Percentiles rank a stretch among this genome's conserved stretches.
These are phyloP conservation scores for Chaetogeoica ovagalla DNA, from an alignment of 2,888 invertebrate genomes.

Conservation along the genomic window DNA sequence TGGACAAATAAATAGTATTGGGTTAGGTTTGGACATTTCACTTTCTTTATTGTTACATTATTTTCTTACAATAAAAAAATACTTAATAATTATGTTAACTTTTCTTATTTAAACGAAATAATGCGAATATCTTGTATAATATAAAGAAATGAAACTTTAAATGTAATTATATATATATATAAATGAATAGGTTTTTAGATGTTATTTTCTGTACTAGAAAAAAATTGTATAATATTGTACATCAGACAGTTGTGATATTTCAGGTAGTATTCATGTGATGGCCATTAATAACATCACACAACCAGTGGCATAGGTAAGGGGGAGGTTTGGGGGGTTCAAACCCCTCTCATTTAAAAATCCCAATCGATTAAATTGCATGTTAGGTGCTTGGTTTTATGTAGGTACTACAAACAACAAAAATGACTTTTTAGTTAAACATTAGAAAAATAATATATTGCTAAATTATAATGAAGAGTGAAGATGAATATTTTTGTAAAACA, in stretches of 20 bases:
- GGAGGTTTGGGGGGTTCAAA: no score
- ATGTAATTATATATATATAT: slow-evolving; percentile 8
- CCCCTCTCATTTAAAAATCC: no score
- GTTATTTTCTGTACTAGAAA: slow-evolving; percentile 13
- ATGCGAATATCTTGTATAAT: not conserved
- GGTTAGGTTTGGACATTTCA: slow-evolving; percentile 8
- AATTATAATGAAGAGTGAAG: no score
- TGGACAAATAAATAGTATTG: slow-evolving; percentile 30
- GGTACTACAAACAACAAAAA: no score
- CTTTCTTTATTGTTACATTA: slow-evolving; percentile 14
- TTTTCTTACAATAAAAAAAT: slow-evolving; percentile 17
- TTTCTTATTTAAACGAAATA: not conserved
- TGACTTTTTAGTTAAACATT: no score
- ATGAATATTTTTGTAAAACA: no score
- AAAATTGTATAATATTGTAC: slow-evolving; percentile 6
- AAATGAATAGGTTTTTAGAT: slow-evolving; percentile 13
- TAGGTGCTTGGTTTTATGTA: no score
- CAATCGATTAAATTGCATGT: no score
- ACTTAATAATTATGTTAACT: not conserved
- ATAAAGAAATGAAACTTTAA: no score
- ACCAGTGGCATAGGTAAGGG: no score
- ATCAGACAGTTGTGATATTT: slow-evolving; percentile 4
- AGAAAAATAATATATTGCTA: no score
- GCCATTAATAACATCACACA: no score
- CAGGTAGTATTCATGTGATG: slow-evolving; percentile 3